Base-by-base conservation (phyloP, 2,113 vertebrate genomes). In the Tragelaphus buxtoni region DNA sequence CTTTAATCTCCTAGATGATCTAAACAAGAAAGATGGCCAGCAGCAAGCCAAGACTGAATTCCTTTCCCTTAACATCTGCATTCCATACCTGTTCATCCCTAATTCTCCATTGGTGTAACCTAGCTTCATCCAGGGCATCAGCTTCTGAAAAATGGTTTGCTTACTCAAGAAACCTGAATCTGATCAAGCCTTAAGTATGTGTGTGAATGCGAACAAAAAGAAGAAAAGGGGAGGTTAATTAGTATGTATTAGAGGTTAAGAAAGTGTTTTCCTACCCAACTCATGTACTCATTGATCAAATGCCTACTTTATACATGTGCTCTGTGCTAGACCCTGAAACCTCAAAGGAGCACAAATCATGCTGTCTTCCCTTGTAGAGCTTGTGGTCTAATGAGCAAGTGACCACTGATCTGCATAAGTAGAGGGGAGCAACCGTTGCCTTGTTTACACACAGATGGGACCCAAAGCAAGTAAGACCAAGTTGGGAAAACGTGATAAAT, bases 1-100 rank as follows among this genome's bases (percentile, higher is more conserved):
- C 47, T 94, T 95, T 85, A 89, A 83, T 94, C 86, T 91, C 47
- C 53, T 65, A 35, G 47, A 83, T 89, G 72, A 97, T 95, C 72
- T 94, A 30, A 92, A 91, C 77, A 69, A 79, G 28, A 74, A 89
- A 87, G 24, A 88, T 76, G n/a, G 39, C 39, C 22, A 47, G 30
- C n/a, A 49, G 39, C 39, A 93, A 89, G 39, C 56, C 91, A 53
- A 53, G 76, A 82, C 26, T 63, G 56, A 91, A 95, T 93, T 90
- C 90, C 91, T 86, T 92, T 96, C 22, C 89, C 39, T 91, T 88
- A 89, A 83, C 55, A 53, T 88, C 49, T 90, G 24, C n/a, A 77
- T 90, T 98, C 84, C 47, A 80, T 79, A 79, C 47, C 53, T 81
- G 88, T 65, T 45, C 58, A 55, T 28, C 42, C 55, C 89, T 84